Base-by-base conservation (phyloP, 2,113 vertebrate species). In the Pithys albifrons region DNA sequence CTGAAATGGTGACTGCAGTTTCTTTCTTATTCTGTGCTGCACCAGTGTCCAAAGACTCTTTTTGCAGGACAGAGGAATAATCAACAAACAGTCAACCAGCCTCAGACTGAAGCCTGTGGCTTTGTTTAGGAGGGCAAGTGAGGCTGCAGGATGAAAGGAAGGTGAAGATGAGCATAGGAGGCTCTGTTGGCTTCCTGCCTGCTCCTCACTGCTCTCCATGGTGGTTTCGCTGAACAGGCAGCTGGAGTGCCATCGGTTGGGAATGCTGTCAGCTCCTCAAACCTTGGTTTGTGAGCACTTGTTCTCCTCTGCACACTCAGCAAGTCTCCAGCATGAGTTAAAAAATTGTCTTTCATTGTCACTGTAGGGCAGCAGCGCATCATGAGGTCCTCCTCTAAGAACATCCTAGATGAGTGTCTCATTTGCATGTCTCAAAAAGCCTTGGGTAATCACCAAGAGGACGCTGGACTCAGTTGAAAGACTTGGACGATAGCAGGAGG, bases 371-470 rank as follows among this genome's bases (percentile, higher is more conserved):
- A 82, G 89, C 25, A 11, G 62, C 8, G 1, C 95, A 90, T 94
- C 93, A 51, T 2, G 0, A 73, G 71, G 93, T 93, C 93, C 85
- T 96, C 89, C 80, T 86, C 91, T 83, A 16, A 80, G 85, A 28
- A 94, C 89, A 96, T 96, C 70, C 91, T 57, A 51, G 83, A 69
- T 94, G 94, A 96, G 85, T 96, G 90, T 96, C 79, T 96, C 78
- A 94, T 95, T 96, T 94, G 82, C 96, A 97, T 97, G 91, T 94
- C 82, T 96, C 95, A 96, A 76, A 91, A 97, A 97, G 93, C 95
- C 82, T 91, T 96, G 95, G 90, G 76, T 96, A 96, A 97, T 96
- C 95, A 91, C 90, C 85, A 51, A 65, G 79, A 93, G 88, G 92
- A 97, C 57, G 92, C 95, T 95, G 93, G 96, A 80, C 88, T 88